A percentile compares a stretch with the other conserved stretches of the same genome.
These are phyloP conservation scores for Trematocara caparti DNA, from an alignment of 2,797 vertebrate species.

Conservation along the genomic window DNA sequence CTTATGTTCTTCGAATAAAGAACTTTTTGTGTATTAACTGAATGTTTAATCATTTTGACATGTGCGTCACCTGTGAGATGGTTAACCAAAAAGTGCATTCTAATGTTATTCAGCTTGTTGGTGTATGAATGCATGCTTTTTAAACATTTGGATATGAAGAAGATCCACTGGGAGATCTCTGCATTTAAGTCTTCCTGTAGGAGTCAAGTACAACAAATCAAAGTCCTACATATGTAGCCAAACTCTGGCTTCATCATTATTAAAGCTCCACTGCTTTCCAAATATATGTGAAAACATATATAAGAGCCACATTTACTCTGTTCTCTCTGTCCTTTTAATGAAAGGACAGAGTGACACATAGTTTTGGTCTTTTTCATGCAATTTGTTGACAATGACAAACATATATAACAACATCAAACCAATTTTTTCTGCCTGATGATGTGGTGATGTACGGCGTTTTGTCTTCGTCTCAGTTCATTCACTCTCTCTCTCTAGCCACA, in stretches of 20 bases:
- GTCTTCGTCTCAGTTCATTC: background rate
- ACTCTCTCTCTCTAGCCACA: background rate
- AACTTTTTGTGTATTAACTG: background rate
- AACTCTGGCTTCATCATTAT: background rate
- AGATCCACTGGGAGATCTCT: background rate
- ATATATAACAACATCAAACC: background rate
- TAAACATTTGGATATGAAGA: background rate
- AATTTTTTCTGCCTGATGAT: background rate
- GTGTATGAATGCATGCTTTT: background rate
- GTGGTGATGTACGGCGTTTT: background rate
- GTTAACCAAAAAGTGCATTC: background rate
- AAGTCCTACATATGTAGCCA: background rate
- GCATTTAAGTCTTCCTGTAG: background rate
- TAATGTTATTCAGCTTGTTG: background rate
- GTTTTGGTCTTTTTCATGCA: background rate
- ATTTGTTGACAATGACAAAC: background rate
- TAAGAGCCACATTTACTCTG: background rate
- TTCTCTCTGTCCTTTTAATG: background rate
- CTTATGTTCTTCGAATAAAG: background rate
- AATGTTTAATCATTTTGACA: background rate
- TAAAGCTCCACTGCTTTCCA: background rate
- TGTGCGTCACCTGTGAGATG: background rate
- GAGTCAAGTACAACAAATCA: background rate
- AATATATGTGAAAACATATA: background rate
- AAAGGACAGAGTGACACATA: background rate